Conservation (phyloP, 1,140 invertebrate genomes). For the Trachymyrmex septentrionalis region DNA sequence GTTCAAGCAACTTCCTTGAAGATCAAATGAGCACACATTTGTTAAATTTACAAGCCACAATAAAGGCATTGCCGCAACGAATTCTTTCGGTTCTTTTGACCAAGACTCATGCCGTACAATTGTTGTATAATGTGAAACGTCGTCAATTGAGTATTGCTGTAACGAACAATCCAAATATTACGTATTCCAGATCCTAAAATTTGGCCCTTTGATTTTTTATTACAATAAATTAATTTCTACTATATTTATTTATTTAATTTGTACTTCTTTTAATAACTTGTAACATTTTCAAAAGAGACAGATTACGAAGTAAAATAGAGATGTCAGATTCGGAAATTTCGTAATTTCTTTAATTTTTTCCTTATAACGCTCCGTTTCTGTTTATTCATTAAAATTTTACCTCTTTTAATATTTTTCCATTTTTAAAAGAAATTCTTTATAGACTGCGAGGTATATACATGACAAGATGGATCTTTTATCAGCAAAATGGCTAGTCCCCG, state of each 20-base stretch:
- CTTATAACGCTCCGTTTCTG: neutral
- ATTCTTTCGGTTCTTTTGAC: neutral
- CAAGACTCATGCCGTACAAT: neutral
- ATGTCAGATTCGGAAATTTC: neutral
- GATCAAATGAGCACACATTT: neutral
- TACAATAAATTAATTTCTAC: neutral
- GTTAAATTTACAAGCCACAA: neutral
- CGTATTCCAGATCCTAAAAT: neutral
- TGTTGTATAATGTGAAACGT: neutral
- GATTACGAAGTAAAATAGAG: neutral
- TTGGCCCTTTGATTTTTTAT: neutral
- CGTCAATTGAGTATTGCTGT: neutral
- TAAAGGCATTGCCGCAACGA: neutral
- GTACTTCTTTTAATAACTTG: neutral
- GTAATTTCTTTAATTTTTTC: neutral
- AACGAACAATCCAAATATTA: neutral
- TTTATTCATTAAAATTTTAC: neutral
- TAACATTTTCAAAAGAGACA: neutral
- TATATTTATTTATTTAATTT: neutral
- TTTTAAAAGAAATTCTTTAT: neutral
- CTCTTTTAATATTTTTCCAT: neutral
- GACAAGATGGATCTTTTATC: constrained; percentile 2
- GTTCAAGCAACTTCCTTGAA: neutral
- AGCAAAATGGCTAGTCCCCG: constrained; percentile 4
- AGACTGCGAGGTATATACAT: neutral